Percentiles rank a stretch among this genome's conserved stretches.
Conservation (phyloP, 1,140 invertebrate species). For the Camponotus pennsylvanicus region DNA sequence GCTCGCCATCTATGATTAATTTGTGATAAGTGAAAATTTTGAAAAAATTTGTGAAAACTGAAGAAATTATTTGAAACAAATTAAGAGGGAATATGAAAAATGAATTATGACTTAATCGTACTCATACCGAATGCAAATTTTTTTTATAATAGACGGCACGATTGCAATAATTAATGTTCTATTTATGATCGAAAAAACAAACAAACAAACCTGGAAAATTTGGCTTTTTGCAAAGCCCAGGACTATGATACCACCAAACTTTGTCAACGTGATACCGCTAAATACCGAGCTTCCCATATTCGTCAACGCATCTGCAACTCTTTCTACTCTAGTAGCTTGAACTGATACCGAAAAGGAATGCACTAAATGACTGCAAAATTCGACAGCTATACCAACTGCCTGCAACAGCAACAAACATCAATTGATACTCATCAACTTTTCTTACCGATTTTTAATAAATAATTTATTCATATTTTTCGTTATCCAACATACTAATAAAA, state of each 20-base stretch:
- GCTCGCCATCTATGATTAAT: not conserved
- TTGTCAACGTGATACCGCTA: conserved; percentile 98
- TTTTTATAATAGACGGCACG: not conserved
- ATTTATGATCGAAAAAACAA: not conserved
- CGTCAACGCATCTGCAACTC: conserved; percentile 94
- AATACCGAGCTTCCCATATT: conserved; percentile 98
- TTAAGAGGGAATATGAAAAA: not conserved
- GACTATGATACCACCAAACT: conserved; percentile 98
- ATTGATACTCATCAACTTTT: not conserved
- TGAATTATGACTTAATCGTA: not conserved
- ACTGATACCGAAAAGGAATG: conserved; percentile 95
- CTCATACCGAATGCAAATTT: not conserved
- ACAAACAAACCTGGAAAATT: conserved; percentile 92
- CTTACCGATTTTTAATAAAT: too few species aligned
- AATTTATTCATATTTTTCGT: too few species aligned
- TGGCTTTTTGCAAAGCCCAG: conserved; percentile 98
- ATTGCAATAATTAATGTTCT: not conserved
- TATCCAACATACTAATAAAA: not conserved
- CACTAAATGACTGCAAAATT: conserved; percentile 99
- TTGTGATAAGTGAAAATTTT: not conserved
- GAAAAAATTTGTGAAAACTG: not conserved
- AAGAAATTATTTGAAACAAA: not conserved
- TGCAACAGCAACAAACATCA: conserved; percentile 81
- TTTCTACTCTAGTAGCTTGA: conserved; percentile 89
- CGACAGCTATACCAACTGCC: conserved; percentile 98